Percentiles rank a stretch among this genome's conserved stretches.
phyloP scores from a whole-genome alignment of 2,113 vertebrate genomes.

The Xiphias gladius region DNA sequence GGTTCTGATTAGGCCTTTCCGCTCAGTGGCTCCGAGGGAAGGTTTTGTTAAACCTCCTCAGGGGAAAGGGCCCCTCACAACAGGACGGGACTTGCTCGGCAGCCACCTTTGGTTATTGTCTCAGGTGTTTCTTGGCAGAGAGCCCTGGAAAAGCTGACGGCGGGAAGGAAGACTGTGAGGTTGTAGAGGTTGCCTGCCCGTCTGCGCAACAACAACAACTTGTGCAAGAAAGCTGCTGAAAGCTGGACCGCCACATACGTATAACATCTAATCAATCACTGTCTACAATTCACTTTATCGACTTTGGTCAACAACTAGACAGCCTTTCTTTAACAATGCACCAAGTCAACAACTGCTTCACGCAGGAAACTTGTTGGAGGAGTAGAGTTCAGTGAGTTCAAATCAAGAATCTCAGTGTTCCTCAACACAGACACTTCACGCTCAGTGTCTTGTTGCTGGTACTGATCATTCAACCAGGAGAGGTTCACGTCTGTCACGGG shows the following conservation, averaged over 20 bases:
- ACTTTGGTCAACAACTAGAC: background rate
- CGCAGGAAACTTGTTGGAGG: too few relatives aligned
- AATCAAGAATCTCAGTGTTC: too few relatives aligned
- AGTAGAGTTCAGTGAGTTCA: too few relatives aligned
- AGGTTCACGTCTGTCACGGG: too few relatives aligned
- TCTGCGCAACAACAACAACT: background rate
- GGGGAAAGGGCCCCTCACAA: constrained; percentile 10
- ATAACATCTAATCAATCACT: too few relatives aligned
- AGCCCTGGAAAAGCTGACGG: constrained; percentile 71
- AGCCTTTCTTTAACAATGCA: too few relatives aligned
- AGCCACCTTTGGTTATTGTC: constrained; percentile 55
- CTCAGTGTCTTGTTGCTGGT: too few relatives aligned
- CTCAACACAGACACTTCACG: too few relatives aligned
- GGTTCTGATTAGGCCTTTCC: constrained; percentile 15
- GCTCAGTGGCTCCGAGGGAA: rapidly evolving
- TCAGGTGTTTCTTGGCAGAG: constrained; percentile 76
- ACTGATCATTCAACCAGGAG: too few relatives aligned
- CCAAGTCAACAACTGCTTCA: too few relatives aligned
- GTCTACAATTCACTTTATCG: too few relatives aligned
- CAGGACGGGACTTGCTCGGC: constrained; percentile 75
- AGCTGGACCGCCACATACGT: background rate
- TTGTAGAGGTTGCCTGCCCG: background rate
- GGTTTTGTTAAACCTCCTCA: constrained; percentile 10
- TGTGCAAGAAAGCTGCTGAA: background rate
- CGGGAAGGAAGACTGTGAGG: constrained; percentile 15